These are phyloP conservation scores for Caranx ignobilis DNA, from an alignment of 2,113 vertebrate genomes.

Conservation along the genomic window DNA sequence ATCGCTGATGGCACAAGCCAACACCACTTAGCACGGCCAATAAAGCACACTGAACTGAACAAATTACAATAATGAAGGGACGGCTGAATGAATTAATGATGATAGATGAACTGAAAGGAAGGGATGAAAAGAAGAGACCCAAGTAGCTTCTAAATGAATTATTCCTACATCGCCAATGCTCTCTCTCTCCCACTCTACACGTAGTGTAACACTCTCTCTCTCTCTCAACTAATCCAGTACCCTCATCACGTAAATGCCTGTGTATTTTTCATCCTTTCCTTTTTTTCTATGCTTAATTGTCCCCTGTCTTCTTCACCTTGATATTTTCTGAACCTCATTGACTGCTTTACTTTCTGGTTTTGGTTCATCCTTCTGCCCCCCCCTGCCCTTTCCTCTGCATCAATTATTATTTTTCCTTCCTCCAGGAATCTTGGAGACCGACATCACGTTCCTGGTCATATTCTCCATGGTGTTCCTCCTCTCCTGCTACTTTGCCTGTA, in stretches of 20 bases:
- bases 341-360: slow-evolving; percentile 1
- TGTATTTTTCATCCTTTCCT: slow-evolving; percentile 6
- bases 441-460: slow-evolving; percentile 93
- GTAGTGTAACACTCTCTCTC: slow-evolving; percentile 8
- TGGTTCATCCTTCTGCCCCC: slow-evolving; percentile 8
- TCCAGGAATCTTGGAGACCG: slow-evolving; percentile 93
- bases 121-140: slow-evolving; percentile 53
- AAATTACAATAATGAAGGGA: slow-evolving; percentile 80
- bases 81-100: slow-evolving; percentile 78
- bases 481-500: slow-evolving; percentile 94
- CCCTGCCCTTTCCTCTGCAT: slow-evolving; percentile 12
- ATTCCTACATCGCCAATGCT: slow-evolving; percentile 54
- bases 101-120: slow-evolving; percentile 74
- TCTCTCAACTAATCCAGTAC: slow-evolving; percentile 46
- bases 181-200: slow-evolving; percentile 7
- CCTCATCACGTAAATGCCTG: slow-evolving; percentile 23
- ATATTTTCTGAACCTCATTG: slow-evolving; percentile 16
- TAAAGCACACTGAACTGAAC: slow-evolving; percentile 78
- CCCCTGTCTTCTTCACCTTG: slow-evolving; percentile 17
- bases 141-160: slow-evolving; percentile 60
- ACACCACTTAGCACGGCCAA: slow-evolving; percentile 78
- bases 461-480: slow-evolving; percentile 90
- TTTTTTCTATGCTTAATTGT: not conserved
- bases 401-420: slow-evolving; percentile 10
- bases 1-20: slow-evolving; percentile 71